These are phyloP conservation scores for Oscheius onirici DNA, from an alignment of 2,888 invertebrate species.

Conservation along the genomic window DNA sequence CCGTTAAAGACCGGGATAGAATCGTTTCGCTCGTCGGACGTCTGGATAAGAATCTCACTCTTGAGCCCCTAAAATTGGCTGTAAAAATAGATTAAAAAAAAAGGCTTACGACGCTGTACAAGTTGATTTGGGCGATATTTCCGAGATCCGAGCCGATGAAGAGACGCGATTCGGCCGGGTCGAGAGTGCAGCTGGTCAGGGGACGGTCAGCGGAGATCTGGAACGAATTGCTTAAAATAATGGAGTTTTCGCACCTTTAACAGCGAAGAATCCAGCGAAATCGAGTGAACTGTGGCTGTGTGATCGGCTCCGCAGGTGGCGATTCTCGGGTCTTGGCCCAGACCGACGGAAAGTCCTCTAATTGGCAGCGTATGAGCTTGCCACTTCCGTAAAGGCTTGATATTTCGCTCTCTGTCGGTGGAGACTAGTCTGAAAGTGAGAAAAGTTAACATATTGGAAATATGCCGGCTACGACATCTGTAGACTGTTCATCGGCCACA, in stretches of 20 bases:
- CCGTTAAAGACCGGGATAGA: slow-evolving; percentile 47
- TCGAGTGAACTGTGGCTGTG: slow-evolving; percentile 51
- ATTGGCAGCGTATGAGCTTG: slow-evolving; percentile 57
- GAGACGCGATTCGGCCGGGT: slow-evolving; percentile 58
- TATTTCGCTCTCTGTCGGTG: slow-evolving; percentile 40
- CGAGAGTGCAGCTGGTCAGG: slow-evolving; percentile 56
- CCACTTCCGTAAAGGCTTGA: slow-evolving; percentile 54
- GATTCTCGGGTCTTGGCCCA: slow-evolving; percentile 52
- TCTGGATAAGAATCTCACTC: slow-evolving; percentile 44
- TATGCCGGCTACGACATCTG: too few relatives aligned
- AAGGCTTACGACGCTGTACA: slow-evolving; percentile 40
- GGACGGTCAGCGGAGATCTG: slow-evolving; percentile 60
- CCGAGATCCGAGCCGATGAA: slow-evolving; percentile 62
- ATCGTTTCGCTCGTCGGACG: slow-evolving; percentile 44
- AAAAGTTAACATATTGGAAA: too few relatives aligned
- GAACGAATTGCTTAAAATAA: slow-evolving; percentile 15
- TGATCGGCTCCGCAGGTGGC: slow-evolving; percentile 57
- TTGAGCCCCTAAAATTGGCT: slow-evolving; percentile 30
- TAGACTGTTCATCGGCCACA: too few relatives aligned
- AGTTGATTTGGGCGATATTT: slow-evolving; percentile 54
- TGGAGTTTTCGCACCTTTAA: slow-evolving; percentile 37
- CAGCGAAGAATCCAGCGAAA: slow-evolving; percentile 49
- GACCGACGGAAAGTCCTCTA: slow-evolving; percentile 50
- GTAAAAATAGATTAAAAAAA: not conserved
- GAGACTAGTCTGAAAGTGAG: slow-evolving; percentile 38